These are phyloP conservation scores for Corbicula japonica DNA, from an alignment of 2,888 invertebrate species.

Conservation along the genomic window DNA sequence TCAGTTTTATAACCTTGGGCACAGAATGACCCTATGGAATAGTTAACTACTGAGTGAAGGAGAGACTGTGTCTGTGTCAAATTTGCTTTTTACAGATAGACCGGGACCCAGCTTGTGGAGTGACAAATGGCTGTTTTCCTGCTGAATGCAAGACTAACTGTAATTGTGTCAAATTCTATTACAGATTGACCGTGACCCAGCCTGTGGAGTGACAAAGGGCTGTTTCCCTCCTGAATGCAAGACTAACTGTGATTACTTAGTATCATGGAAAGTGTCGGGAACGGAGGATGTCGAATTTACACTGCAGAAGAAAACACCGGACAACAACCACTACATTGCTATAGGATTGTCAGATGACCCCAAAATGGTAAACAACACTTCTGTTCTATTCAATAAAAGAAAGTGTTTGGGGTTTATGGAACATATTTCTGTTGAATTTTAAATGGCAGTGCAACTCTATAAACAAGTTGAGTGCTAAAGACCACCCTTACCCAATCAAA, in stretches of 20 bases:
- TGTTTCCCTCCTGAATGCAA: conserved; percentile 38
- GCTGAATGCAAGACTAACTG: neutral
- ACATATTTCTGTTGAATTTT: no score
- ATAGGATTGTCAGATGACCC: conserved; percentile 38
- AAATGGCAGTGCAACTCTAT: no score
- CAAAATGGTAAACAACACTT: no score
- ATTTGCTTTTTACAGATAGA: neutral
- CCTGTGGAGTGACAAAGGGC: conserved; percentile 31
- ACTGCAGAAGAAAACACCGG: conserved; percentile 22
- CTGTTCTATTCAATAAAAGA: no score
- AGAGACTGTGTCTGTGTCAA: neutral
- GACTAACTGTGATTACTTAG: conserved; percentile 38
- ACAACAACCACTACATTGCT: conserved; percentile 39
- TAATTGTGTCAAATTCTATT: neutral
- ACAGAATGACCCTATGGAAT: no score
- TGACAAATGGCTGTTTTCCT: conserved; percentile 11
- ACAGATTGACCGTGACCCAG: conserved; percentile 39
- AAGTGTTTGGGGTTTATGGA: no score
- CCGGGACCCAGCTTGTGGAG: conserved; percentile 7
- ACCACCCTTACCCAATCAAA: no score
- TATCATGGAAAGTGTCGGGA: conserved; percentile 24
- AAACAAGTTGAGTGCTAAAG: no score
- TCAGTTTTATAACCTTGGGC: no score
- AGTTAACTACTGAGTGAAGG: neutral
- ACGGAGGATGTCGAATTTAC: conserved; percentile 36